phyloP scores from a whole-genome alignment of 2,888 invertebrate genomes.

The Hermodice carunculata region DNA sequence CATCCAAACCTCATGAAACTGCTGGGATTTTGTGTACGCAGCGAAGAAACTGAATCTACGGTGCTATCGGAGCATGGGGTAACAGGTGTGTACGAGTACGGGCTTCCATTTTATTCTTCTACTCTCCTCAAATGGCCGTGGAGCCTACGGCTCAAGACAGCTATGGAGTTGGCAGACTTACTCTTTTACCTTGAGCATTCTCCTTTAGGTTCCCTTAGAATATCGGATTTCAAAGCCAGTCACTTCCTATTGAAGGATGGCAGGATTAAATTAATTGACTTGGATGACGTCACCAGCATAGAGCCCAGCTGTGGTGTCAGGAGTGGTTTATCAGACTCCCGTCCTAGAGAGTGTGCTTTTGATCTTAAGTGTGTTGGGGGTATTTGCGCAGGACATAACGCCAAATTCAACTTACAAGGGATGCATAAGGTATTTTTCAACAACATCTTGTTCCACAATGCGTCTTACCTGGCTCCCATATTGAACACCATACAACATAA shows the following conservation, averaged over 20 bases:
- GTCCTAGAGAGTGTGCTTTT: slow-evolving; percentile 19
- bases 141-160: slow-evolving; percentile 49
- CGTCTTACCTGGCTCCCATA: neutral
- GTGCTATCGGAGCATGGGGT: slow-evolving; percentile 62
- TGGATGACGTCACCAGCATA: slow-evolving; percentile 59
- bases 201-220: slow-evolving; percentile 61
- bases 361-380: slow-evolving; percentile 30
- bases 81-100: slow-evolving; percentile 60
- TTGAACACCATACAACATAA: neutral
- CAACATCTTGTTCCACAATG: neutral
- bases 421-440: slow-evolving; percentile 32
- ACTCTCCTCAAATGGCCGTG: slow-evolving; percentile 52
- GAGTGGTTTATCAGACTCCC: neutral
- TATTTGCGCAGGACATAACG: slow-evolving; percentile 34
- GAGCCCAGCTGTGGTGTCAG: slow-evolving; percentile 29
- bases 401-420: slow-evolving; percentile 31
- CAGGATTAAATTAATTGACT: slow-evolving; percentile 60
- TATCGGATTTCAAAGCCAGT: slow-evolving; percentile 63
- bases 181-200: slow-evolving; percentile 59
- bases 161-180: slow-evolving; percentile 56
- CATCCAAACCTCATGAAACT: slow-evolving; percentile 58
- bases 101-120: slow-evolving; percentile 50
- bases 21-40: slow-evolving; percentile 63
- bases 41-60: slow-evolving; percentile 62
- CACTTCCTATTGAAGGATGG: slow-evolving; percentile 58